Evolutionary conservation across 2,113 vertebrate species (phyloP), one percentile per base, ranked within the genome.

Genomic region (Cettia cetti): DNA sequence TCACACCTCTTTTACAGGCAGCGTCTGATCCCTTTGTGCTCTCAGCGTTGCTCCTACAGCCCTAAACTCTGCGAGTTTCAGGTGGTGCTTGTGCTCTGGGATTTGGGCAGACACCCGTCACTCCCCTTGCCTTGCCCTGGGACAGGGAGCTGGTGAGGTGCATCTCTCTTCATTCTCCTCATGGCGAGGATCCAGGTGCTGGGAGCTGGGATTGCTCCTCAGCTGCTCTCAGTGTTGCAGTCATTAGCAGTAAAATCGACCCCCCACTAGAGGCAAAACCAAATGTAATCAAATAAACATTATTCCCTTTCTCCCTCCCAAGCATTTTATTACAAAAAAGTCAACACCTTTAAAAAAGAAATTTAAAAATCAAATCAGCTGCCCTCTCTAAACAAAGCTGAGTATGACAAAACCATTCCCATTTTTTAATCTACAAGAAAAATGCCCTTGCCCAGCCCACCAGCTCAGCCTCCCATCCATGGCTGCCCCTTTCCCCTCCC

Each of bases 401-500:
- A 54, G 44, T 59, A 37, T 71, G 56, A 86, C 68, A 96, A 93
- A 93, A 74, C 7, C 19, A 10, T 82, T 80, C 42, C 19, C 6
- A 42, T 39, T 65, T 53, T 66, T 83, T 42, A 75, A 83, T 86
- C 26, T 70, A 42, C 26, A 31, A 54, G 79, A 68, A 83, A 81
- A 88, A 52, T 0, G 0, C n/a, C 89, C 40, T 47, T 35, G 5
- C 57, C 82, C 19, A 21, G 10, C 63, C 87, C 89, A 80, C 8
- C 53, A 70, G 50, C 84, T 82, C 90, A 45, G 66, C 74, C 84
- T 86, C 70, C 81, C 53, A 79, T 6, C 74, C 66, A 1, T 47
- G 82, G 68, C 83, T 94, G 63, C 76, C 52, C 49, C 72, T 76
- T 69, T 66, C 81, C 89, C 53, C 77, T 92, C 95, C 76, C 78